Evolutionary conservation across 2,113 vertebrate species (phyloP).

Genomic region (Cairina moschata): DNA sequence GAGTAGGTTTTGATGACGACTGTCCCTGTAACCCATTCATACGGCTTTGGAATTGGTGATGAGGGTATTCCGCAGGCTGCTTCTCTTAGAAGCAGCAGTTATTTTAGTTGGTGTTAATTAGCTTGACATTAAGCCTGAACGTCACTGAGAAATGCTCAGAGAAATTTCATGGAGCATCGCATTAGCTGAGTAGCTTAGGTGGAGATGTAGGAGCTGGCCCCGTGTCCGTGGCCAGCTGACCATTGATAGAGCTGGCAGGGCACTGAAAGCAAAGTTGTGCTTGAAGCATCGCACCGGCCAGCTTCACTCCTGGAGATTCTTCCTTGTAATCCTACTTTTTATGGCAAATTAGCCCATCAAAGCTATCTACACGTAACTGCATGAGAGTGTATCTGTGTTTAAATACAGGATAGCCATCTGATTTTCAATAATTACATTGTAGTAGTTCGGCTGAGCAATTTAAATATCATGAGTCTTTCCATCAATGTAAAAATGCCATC

Average conservation of each 20-base stretch:
- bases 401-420: neutral
- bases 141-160: neutral
- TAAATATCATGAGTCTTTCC: neutral
- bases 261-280: slow-evolving; percentile 9
- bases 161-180: neutral
- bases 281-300: slow-evolving; percentile 27
- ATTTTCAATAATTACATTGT: neutral
- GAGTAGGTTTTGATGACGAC: neutral
- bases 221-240: neutral
- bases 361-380: neutral
- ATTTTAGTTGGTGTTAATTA: neutral
- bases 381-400: neutral
- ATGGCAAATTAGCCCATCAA: neutral
- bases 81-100: neutral
- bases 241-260: neutral
- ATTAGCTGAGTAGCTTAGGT: neutral
- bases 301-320: neutral
- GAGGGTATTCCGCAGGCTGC: neutral
- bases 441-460: neutral
- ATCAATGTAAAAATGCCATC: neutral
- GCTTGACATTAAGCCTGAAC: neutral
- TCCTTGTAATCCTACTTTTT: neutral
- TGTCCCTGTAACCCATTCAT: neutral
- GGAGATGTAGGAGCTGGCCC: slow-evolving; percentile 15
- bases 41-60: neutral